Conservation (phyloP, 2,797 vertebrate species). For the Pangasius mekongensis region DNA sequence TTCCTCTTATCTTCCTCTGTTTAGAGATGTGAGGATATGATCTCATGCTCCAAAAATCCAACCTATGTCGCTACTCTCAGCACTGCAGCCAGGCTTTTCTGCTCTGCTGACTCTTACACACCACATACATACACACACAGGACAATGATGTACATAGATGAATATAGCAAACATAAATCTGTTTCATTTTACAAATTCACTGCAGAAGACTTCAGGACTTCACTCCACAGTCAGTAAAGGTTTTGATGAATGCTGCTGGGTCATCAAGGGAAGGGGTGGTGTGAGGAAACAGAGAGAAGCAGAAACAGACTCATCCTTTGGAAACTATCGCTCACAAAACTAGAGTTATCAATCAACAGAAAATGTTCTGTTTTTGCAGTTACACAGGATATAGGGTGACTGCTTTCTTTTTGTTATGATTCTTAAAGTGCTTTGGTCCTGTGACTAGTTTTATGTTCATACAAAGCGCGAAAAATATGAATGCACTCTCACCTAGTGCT, state of each 20-base stretch:
- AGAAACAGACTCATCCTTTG: constrained; percentile 35
- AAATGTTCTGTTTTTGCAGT: constrained; percentile 10
- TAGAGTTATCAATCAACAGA: neutral
- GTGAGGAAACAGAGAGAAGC: constrained; percentile 57
- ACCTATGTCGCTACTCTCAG: constrained; percentile 78
- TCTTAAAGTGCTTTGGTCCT: neutral
- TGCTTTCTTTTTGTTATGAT: neutral
- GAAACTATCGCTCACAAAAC: constrained; percentile 25
- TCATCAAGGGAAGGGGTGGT: constrained; percentile 42
- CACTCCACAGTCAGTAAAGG: neutral
- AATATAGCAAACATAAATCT: neutral
- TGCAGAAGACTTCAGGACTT: neutral
- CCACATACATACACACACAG: neutral
- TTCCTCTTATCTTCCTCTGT: constrained; percentile 69
- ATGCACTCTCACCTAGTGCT: constrained; percentile 2
- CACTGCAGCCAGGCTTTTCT: constrained; percentile 77
- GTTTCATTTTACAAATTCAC: constrained; percentile 25
- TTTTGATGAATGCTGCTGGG: neutral
- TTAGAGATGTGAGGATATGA: constrained; percentile 83
- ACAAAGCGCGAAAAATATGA: neutral
- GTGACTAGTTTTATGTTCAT: neutral
- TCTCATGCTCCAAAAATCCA: constrained; percentile 83
- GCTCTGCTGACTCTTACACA: constrained; percentile 62
- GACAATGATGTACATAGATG: neutral
- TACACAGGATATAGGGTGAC: neutral